Evolutionary conservation across 2,888 invertebrate genomes (phyloP).

Genomic region (Callimorpha dominula): DNA sequence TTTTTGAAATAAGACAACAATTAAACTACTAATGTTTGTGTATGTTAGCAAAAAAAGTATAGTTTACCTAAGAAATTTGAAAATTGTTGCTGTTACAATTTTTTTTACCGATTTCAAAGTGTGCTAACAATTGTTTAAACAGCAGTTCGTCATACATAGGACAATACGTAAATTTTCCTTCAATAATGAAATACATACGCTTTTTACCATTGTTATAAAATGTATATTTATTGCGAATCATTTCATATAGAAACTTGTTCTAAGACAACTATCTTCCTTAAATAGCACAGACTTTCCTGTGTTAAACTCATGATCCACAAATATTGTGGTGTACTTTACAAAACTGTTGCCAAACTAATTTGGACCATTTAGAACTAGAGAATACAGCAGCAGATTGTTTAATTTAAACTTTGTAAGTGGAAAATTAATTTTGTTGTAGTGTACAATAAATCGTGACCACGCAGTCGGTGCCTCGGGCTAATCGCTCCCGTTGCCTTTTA

Average conservation of each 20-base stretch:
- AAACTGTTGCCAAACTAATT: constrained; percentile 49
- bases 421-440: constrained; percentile 64
- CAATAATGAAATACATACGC: neutral
- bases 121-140: neutral
- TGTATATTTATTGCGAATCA: constrained; percentile 47
- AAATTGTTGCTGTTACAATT: neutral
- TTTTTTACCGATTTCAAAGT: neutral
- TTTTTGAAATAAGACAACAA: neutral
- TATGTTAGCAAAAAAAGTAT: neutral
- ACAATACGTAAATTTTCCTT: neutral
- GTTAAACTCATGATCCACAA: constrained; percentile 49
- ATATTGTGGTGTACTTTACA: constrained; percentile 42
- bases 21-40: neutral
- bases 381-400: constrained; percentile 54
- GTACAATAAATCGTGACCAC: constrained; percentile 80
- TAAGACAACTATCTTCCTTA: constrained; percentile 77
- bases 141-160: neutral
- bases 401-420: constrained; percentile 54
- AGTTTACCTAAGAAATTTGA: neutral
- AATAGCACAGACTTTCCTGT: constrained; percentile 73
- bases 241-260: constrained; percentile 65
- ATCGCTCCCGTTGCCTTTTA: constrained; percentile 81
- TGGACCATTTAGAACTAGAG: constrained; percentile 49
- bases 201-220: neutral
- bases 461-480: constrained; percentile 75